Base-by-base conservation (phyloP, 2,888 invertebrate species). In the Brenthis daphne region DNA sequence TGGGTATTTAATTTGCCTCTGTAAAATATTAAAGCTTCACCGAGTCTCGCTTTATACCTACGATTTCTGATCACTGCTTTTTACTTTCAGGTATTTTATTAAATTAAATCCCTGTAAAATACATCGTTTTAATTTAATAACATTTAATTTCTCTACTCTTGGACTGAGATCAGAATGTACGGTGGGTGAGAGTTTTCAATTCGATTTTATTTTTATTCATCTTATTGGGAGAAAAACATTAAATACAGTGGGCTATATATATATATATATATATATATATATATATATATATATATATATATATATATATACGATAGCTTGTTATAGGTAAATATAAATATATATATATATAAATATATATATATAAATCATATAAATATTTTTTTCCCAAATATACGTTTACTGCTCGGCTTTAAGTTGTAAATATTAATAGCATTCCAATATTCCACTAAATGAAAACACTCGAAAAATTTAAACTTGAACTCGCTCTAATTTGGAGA, bases 401-500 rank as follows among this genome's bases (percentile, higher is more conserved):
- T 29, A 29, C 29, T 29, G 29, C 29, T 29, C 29, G 29, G 37
- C 37, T 43, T 1, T 2, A 43, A 8, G 50, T 50, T 60, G 3
- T 14, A 58, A 58, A 48, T 29, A 11, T 47, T 43, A 43, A 43
- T 3, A 11, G 0, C 37, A 11, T 43, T 48, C 48, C 24, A 1
- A 11, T 11, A 58, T 48, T 5, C 64, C 64, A 64, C 24, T 48
- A 56, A 47, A 55, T 14, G 56, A 33, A 58, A 72, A 72, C 68
- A 67, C 61, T 67, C 69, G 33, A 55, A 70, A 71, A 70, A 65
- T 61, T 68, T 71, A 61, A 70, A 73, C 72, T 74, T 75, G 71
- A 76, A 76, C 75, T 76, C 71, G 67, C 69, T 69, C 68, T 68
- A 74, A 73, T 71, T 74, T 68, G 63, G 67, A 70, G 64, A 65